phyloP scores from a whole-genome alignment of 2,113 vertebrate species.

The Chionomys nivalis region DNA sequence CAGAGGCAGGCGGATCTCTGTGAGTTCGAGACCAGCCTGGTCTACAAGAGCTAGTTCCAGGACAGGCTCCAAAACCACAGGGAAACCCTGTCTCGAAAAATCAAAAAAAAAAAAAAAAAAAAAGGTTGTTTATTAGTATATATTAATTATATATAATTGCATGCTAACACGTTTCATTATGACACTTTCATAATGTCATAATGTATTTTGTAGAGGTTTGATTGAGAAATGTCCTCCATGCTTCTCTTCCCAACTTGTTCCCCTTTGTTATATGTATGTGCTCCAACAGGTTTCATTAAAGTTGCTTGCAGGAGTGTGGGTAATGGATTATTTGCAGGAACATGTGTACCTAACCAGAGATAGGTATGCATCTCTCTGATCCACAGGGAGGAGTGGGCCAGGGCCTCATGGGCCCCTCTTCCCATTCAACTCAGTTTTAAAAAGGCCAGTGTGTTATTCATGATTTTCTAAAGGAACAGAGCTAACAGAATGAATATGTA shows the following conservation, averaged over 20 bases:
- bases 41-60: too few species aligned
- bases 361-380: background rate
- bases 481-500: background rate
- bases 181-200: too few species aligned
- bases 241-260: background rate
- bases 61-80: too few species aligned
- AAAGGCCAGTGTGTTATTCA: background rate
- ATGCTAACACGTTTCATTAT: background rate
- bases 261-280: background rate
- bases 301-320: background rate
- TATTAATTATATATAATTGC: background rate
- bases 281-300: background rate
- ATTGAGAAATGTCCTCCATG: background rate
- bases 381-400: background rate
- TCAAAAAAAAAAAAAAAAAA: too few species aligned
- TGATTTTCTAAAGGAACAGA: background rate
- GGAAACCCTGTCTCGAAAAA: too few species aligned
- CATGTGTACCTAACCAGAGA: background rate
- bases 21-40: too few species aligned
- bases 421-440: background rate
- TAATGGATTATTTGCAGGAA: background rate
- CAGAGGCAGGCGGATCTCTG: too few species aligned
- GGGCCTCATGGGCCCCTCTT: background rate
- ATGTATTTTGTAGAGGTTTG: background rate
- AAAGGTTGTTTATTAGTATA: background rate